Evolutionary conservation across 2,113 vertebrate species (phyloP).

Genomic region (Aphyosemion australe): DNA sequence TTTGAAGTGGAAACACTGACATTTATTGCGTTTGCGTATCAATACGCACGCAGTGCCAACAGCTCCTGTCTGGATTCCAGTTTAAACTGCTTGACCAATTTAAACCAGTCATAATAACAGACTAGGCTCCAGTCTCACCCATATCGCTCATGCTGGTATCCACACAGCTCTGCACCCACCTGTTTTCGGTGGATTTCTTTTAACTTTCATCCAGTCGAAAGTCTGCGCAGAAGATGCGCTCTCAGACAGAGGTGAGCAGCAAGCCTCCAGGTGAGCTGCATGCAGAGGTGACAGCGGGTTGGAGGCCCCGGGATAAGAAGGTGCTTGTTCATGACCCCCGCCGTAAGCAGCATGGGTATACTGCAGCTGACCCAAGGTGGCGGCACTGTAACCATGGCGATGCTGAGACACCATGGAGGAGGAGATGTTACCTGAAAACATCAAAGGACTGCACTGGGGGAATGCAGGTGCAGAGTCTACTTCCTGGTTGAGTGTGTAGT

Average conservation of each 20-base stretch:
- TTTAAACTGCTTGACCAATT: background rate
- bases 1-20: background rate
- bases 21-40: background rate
- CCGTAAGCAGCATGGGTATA: slow-evolving; percentile 87
- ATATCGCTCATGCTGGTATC: background rate
- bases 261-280: slow-evolving; percentile 84
- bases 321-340: slow-evolving; percentile 88
- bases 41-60: background rate
- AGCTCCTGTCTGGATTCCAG: background rate
- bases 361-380: slow-evolving; percentile 85
- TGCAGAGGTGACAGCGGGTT: slow-evolving; percentile 91
- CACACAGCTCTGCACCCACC: slow-evolving; percentile 77
- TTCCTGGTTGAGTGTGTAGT: slow-evolving; percentile 91
- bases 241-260: slow-evolving; percentile 90
- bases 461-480: slow-evolving; percentile 87
- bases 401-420: slow-evolving; percentile 85
- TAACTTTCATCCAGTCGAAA: slow-evolving; percentile 99
- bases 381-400: slow-evolving; percentile 88
- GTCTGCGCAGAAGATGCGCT: slow-evolving; percentile 88
- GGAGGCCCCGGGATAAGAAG: slow-evolving; percentile 82
- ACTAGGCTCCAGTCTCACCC: background rate
- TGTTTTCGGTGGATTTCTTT: slow-evolving; percentile 98
- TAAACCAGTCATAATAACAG: background rate
- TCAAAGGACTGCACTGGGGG: slow-evolving; percentile 86
- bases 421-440: slow-evolving; percentile 92